Percentiles rank a stretch among this genome's conserved stretches.
These are phyloP conservation scores for Lutra lutra DNA, from an alignment of 2,797 vertebrate genomes.

Conservation along the genomic window DNA sequence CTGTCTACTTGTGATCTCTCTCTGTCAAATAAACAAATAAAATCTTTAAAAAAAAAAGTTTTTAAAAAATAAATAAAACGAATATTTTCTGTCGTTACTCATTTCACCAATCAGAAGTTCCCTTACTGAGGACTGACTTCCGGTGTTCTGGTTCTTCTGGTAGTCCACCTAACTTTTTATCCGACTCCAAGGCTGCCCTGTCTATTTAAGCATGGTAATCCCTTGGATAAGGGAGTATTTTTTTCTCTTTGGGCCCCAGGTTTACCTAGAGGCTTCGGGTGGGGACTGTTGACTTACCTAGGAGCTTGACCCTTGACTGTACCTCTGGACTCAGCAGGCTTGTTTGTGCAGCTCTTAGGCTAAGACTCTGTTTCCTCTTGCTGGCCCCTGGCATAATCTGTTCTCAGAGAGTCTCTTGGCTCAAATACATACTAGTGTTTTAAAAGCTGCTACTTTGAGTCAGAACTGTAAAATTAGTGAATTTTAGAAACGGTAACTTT, in stretches of 20 bases:
- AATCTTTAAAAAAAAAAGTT: no score
- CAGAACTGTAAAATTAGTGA: constrained; percentile 25
- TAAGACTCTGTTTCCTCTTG: not conserved
- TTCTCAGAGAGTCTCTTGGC: not conserved
- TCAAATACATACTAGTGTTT: not conserved
- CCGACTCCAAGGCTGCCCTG: not conserved
- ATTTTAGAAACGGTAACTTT: not conserved
- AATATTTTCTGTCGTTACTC: not conserved
- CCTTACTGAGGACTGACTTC: not conserved
- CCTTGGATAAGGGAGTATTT: not conserved
- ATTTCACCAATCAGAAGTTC: not conserved
- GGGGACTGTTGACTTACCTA: not conserved
- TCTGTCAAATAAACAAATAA: no score
- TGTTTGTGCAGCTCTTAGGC: constrained; percentile 22
- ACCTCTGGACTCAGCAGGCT: not conserved
- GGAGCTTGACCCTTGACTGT: not conserved
- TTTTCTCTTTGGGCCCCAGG: not conserved
- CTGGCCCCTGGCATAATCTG: not conserved
- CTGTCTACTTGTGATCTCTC: no score
- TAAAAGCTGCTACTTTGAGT: not conserved
- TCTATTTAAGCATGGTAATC: not conserved
- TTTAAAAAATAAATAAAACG: not conserved
- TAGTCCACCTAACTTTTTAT: not conserved
- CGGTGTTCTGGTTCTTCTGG: not conserved
- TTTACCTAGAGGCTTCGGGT: not conserved